phyloP scores from a whole-genome alignment of 2,113 vertebrate species.

The Litocranius walleri region DNA sequence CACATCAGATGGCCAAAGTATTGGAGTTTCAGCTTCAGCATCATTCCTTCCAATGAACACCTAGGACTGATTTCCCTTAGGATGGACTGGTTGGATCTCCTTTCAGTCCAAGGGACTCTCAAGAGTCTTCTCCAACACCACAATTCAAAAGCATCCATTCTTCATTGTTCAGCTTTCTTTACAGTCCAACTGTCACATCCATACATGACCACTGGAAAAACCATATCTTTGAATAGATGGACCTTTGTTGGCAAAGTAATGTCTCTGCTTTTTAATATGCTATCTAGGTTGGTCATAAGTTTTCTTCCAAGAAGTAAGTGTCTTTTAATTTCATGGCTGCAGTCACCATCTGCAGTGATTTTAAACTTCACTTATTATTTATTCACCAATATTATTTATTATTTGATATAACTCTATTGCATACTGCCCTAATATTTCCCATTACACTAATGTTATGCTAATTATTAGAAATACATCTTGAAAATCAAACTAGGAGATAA shows the following conservation, averaged over 20 bases:
- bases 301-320: background rate
- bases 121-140: background rate
- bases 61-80: background rate
- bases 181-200: background rate
- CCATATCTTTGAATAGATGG: background rate
- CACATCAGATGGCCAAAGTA: background rate
- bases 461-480: background rate
- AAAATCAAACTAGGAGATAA: background rate
- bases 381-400: background rate
- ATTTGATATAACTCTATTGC: background rate
- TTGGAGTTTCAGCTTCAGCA: background rate
- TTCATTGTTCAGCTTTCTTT: background rate
- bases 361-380: background rate
- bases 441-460: background rate
- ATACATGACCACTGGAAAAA: background rate
- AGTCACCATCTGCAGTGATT: background rate
- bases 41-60: background rate
- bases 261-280: background rate
- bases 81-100: background rate
- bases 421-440: background rate
- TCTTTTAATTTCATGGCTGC: background rate
- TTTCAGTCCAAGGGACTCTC: background rate
- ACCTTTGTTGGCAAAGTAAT: background rate
- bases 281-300: background rate
- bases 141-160: background rate